Conservation (phyloP, 2,888 invertebrate species). For the Eristalis arbustorum region DNA sequence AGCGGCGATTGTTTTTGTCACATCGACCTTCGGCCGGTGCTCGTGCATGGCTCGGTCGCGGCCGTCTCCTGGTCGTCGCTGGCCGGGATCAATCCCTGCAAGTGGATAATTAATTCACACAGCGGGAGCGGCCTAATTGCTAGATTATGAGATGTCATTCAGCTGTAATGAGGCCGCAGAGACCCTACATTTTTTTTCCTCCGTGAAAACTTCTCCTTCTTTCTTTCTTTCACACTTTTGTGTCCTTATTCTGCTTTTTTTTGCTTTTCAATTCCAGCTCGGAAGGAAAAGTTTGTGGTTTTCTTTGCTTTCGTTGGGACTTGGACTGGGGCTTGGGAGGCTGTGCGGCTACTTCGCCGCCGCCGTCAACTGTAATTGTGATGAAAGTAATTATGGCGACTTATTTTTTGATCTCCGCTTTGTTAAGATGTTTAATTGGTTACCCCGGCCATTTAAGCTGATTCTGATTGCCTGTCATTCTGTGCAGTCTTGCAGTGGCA, state of each 20-base stretch:
- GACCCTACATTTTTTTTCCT: constrained; percentile 25
- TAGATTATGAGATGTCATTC: constrained; percentile 68
- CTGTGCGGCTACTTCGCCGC: constrained; percentile 18
- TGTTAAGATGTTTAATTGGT: constrained; percentile 33
- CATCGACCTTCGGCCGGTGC: constrained; percentile 4
- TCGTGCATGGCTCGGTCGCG: neutral
- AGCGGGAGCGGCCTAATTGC: constrained; percentile 67
- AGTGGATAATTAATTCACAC: constrained; percentile 71
- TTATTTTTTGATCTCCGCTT: constrained; percentile 55
- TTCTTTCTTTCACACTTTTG: neutral
- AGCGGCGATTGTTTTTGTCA: constrained; percentile 49
- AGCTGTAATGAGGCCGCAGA: constrained; percentile 57
- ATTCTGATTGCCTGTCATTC: neutral
- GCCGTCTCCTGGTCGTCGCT: neutral
- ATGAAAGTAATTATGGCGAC: constrained; percentile 59
- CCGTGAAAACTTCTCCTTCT: constrained; percentile 10
- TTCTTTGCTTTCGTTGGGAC: neutral
- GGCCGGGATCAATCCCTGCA: constrained; percentile 33
- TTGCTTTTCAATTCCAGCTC: constrained; percentile 1
- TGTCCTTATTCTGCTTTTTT: neutral
- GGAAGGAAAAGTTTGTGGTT: constrained; percentile 17
- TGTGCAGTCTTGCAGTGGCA: no score
- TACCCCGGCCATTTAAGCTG: neutral
- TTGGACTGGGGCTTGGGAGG: neutral
- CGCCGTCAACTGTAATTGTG: constrained; percentile 45